phyloP scores from a whole-genome alignment of 2,888 invertebrate species.

The Dolomedes plantarius region DNA sequence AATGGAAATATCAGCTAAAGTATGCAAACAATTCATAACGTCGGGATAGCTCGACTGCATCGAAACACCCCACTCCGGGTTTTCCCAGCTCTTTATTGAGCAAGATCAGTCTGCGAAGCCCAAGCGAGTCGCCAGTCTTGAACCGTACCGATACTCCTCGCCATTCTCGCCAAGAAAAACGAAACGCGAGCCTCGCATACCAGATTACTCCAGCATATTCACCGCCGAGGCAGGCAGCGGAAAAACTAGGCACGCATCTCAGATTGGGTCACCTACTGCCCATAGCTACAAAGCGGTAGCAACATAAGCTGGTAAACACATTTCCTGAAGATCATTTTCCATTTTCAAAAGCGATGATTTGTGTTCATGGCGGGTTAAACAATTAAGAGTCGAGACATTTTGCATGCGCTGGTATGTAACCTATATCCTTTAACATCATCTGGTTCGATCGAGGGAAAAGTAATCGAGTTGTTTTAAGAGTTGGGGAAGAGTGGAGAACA shows the following conservation, averaged over 20 bases:
- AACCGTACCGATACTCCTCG: too few species aligned
- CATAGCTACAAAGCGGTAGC: neutral
- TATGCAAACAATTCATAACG: too few species aligned
- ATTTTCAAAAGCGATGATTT: neutral
- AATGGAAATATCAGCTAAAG: too few species aligned
- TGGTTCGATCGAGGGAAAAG: too few species aligned
- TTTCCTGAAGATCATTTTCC: constrained; percentile 10
- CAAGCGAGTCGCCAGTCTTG: too few species aligned
- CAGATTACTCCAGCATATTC: neutral
- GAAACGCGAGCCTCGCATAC: neutral
- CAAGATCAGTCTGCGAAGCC: too few species aligned
- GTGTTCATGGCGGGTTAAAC: neutral
- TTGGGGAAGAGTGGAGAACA: too few species aligned
- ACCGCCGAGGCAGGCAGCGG: neutral
- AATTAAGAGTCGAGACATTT: neutral
- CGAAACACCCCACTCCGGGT: too few species aligned
- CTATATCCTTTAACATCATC: neutral
- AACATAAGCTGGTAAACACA: neutral
- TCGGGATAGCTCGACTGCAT: too few species aligned
- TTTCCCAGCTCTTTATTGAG: too few species aligned
- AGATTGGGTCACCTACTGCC: constrained; percentile 14
- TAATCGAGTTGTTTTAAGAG: too few species aligned
- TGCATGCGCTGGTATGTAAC: neutral
- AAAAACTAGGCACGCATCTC: neutral
- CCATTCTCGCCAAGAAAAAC: too few species aligned